A percentile compares a stretch with the other conserved stretches of the same genome.
These are phyloP conservation scores for Morinoia aosen DNA, from an alignment of 2,888 invertebrate genomes.

Conservation along the genomic window DNA sequence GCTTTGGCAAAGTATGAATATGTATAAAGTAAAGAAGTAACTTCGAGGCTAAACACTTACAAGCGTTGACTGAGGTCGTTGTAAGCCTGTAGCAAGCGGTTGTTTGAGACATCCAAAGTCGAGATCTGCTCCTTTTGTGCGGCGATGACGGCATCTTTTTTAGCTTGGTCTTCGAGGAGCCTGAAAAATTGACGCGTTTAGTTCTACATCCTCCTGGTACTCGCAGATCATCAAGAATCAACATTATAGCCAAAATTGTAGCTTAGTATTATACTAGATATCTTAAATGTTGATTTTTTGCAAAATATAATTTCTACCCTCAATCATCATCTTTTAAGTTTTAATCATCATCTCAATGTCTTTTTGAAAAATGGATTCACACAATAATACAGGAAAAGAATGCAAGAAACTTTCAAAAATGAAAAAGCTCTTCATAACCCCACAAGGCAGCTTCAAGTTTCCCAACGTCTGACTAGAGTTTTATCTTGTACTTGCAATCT, in stretches of 20 bases:
- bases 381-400: no score
- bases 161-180: constrained; percentile 57
- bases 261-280: no score
- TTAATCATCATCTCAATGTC: no score
- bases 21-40: neutral
- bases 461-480: no score
- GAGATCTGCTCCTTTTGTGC: constrained; percentile 66
- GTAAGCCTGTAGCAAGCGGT: constrained; percentile 61
- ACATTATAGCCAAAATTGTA: neutral
- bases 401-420: no score
- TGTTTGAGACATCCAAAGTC: constrained; percentile 64
- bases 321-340: no score
- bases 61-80: neutral
- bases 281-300: no score
- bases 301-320: no score
- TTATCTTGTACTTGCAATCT: neutral
- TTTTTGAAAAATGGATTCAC: no score
- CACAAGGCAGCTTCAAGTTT: no score
- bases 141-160: constrained; percentile 65
- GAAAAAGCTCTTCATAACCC: no score
- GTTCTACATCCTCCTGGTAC: neutral
- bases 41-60: neutral
- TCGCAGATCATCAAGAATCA: neutral
- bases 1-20: neutral
- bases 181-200: neutral